Evolutionary conservation across 2,113 vertebrate genomes (phyloP).

Genomic region (Eulemur rufifrons): DNA sequence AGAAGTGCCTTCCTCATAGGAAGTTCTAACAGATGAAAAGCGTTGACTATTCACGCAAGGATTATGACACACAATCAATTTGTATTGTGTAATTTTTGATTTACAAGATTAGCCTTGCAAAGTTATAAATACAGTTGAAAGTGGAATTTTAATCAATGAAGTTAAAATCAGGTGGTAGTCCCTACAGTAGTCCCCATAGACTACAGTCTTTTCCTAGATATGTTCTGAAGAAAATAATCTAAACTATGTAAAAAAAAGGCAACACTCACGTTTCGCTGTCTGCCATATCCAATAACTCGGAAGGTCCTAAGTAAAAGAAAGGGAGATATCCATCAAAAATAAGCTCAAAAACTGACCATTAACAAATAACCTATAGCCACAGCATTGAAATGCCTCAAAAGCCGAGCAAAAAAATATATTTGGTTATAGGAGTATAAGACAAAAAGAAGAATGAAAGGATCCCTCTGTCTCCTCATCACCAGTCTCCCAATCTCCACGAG

Average conservation of each 20-base stretch:
- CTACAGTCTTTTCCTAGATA: not conserved
- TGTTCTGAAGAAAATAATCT: not conserved
- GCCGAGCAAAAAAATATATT: not conserved
- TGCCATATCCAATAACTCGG: slow-evolving; percentile 93
- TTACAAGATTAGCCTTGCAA: not conserved
- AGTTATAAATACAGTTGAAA: not conserved
- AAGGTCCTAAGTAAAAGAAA: slow-evolving; percentile 87
- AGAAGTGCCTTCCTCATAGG: not conserved
- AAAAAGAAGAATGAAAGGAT: not conserved
- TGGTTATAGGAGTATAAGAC: not conserved
- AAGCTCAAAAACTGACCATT: not conserved
- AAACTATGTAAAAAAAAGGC: not conserved
- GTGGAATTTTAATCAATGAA: not conserved
- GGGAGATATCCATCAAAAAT: not conserved
- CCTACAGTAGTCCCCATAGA: not conserved
- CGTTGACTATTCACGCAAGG: rapidly evolving
- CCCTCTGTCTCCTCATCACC: not conserved
- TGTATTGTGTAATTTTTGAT: not conserved
- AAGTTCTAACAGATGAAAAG: not conserved
- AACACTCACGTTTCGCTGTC: slow-evolving; percentile 93
- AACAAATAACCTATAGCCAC: not conserved
- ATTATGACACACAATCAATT: not conserved
- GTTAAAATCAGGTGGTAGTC: not conserved
- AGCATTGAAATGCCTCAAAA: not conserved
- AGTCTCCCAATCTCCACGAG: not conserved